Conservation (phyloP, 2,113 vertebrate genomes). For the Ctenomys sociabilis region DNA sequence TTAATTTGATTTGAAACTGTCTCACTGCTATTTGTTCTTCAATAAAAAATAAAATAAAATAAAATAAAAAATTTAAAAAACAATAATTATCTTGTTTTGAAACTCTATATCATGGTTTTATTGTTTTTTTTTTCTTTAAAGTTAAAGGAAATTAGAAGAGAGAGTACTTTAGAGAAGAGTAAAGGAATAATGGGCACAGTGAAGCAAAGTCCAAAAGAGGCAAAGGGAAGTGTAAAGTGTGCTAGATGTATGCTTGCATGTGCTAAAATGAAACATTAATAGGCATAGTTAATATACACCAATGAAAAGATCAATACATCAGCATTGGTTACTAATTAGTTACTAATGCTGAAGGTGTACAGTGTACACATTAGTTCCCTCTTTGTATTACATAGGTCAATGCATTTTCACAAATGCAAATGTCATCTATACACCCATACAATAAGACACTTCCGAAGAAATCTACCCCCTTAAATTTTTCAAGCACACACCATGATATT, state of each 20-base stretch:
- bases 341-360: accelerated
- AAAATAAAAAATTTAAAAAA: too few relatives aligned
- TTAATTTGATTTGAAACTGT: too few relatives aligned
- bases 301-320: not conserved
- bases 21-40: too few relatives aligned
- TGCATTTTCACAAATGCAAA: not conserved
- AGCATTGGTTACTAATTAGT: accelerated
- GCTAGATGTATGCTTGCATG: not conserved
- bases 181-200: not conserved
- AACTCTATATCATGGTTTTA: too few relatives aligned
- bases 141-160: not conserved
- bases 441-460: not conserved
- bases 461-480: not conserved
- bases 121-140: too few relatives aligned
- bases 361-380: not conserved
- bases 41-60: too few relatives aligned
- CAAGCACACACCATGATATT: not conserved
- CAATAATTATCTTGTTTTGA: too few relatives aligned
- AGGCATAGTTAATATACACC: not conserved
- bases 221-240: not conserved
- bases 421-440: accelerated
- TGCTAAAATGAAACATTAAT: not conserved
- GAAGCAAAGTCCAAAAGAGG: not conserved
- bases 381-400: not conserved
- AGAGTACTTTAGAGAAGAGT: not conserved